Evolutionary conservation across 2,113 vertebrate genomes (phyloP).

Genomic region (Ctenodactylus gundi): DNA sequence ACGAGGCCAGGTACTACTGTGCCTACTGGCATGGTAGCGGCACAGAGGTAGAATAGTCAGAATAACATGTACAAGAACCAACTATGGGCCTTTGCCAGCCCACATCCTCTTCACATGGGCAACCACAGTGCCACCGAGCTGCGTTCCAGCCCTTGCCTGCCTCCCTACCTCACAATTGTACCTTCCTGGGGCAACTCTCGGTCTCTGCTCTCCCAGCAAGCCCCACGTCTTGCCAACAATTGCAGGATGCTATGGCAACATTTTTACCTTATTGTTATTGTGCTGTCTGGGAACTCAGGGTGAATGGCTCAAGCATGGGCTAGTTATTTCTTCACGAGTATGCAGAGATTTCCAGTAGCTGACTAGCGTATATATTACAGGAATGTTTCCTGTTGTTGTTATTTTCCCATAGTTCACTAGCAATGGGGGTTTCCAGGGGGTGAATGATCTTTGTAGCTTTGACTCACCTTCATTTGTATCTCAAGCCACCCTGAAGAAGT

Average conservation of each 20-base stretch:
- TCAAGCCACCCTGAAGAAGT: background rate
- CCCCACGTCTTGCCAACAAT: rapidly evolving
- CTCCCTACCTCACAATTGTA: background rate
- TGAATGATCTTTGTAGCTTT: background rate
- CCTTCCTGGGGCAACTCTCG: background rate
- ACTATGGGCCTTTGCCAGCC: background rate
- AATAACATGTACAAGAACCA: background rate
- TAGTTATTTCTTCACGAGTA: background rate
- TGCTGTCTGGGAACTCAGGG: background rate
- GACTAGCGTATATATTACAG: background rate
- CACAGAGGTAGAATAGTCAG: background rate
- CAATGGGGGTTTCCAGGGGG: background rate
- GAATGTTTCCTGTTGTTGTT: background rate
- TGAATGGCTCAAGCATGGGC: background rate
- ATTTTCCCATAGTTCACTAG: background rate
- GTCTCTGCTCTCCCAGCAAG: background rate
- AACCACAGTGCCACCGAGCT: too few relatives aligned
- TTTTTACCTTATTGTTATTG: background rate
- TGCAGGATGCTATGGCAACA: too few relatives aligned
- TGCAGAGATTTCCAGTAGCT: background rate
- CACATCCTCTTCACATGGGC: background rate
- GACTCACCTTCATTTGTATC: background rate
- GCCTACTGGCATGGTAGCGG: background rate
- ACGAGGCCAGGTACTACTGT: conserved; percentile 62
- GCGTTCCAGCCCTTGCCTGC: background rate